phyloP scores from a whole-genome alignment of 2,888 invertebrate genomes.

The Eupithecia subfuscata region DNA sequence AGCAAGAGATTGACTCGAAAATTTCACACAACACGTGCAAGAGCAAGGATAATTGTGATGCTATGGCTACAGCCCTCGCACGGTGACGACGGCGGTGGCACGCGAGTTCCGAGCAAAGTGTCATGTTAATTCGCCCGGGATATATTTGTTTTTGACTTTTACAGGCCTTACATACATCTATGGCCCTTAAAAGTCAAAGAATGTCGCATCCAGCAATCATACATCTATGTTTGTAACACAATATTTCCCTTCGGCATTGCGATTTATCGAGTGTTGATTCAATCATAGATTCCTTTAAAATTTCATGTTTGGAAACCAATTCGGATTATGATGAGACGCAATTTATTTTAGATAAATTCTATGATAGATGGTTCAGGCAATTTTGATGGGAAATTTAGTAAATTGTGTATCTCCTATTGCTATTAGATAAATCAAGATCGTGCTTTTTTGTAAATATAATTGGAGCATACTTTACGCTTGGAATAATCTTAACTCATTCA shows the following conservation, averaged over 20 bases:
- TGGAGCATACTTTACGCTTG: no score
- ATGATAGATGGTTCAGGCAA: constrained; percentile 36
- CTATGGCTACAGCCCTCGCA: no score
- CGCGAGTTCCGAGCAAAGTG: no score
- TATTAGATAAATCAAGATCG: not conserved
- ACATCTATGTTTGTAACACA: constrained; percentile 49
- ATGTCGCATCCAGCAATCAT: constrained; percentile 28
- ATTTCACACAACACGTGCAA: no score
- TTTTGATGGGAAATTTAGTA: constrained; percentile 16
- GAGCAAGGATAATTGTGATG: no score
- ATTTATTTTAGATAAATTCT: constrained; percentile 55
- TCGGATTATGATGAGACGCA: constrained; percentile 64
- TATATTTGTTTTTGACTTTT: no score
- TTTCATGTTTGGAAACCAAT: constrained; percentile 71
- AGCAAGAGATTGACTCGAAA: no score
- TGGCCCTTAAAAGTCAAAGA: not conserved
- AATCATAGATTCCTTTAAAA: constrained; percentile 78
- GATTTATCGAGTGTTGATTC: constrained; percentile 76
- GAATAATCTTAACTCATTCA: no score
- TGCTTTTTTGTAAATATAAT: no score
- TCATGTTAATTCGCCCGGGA: no score
- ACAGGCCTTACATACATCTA: not conserved
- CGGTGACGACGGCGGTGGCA: no score
- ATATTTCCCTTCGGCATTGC: constrained; percentile 59
- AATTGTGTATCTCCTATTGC: constrained; percentile 1